Base-by-base conservation (phyloP, 37 sponge, comb jelly and placozoan species). In the Ianthella basta region DNA sequence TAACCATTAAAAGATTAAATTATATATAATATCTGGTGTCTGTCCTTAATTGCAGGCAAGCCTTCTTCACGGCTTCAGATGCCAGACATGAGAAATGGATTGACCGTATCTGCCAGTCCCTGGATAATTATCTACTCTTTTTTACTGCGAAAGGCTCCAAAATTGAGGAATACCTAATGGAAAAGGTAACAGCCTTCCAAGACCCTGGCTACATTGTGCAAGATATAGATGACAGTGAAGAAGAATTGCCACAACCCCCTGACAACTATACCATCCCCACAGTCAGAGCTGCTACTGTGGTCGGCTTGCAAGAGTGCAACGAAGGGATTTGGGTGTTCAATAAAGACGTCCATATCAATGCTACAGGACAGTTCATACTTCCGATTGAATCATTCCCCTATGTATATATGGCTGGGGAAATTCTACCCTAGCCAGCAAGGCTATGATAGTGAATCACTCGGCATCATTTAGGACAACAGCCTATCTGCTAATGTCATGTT, bases 291-390 rank as follows among this genome's bases (percentile, higher is more conserved):
- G 68, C 68, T n/a, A 66, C 68, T 25, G 68, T 66, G 23, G 68
- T 66, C 23, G 68, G 68, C 29, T 27, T 66, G 13, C 68, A 66
- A 66, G 68, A 66, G 15, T 27, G 25, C 27, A 23, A 66, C 23
- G 68, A 66, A 66, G 68, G 68, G 12, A 66, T 66, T 66, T 66
- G 68, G 68, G 68, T 66, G 29, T 66, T 66, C 27, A 66, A 66
- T 66, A 14, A 16, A 24, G 29, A 66, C 13, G 68, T 66, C 27
- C 68, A 66, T 27, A 66, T 66, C 15, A n/a, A 66, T 66, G 68
- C 68, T 66, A 14, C 15, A 66, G 23, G 68, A 13, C 19, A 66
- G 27, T 66, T 27, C 13, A 66, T 66, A 13, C 68, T 27, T 25
- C 27, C 27, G 14, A 66, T 19, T n/a, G 29, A 66, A 27, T 66